Conservation (phyloP, 2,113 vertebrate genomes). For the Gavia stellata region DNA sequence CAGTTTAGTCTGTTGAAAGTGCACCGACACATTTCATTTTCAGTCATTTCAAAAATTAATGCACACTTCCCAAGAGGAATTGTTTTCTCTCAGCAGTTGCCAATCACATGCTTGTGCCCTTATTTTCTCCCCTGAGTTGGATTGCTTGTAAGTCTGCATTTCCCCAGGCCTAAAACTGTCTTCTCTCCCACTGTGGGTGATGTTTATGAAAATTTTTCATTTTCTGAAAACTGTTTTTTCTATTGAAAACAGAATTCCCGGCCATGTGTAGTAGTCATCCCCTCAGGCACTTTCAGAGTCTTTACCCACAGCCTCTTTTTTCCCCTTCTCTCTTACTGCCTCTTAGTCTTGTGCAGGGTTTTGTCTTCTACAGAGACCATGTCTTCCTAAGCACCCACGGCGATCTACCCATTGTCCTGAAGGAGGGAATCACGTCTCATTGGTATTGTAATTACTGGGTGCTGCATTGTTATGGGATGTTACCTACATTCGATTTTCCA, state of each 20-base stretch:
- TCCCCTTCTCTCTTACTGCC: background rate
- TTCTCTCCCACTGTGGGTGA: background rate
- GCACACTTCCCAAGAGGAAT: background rate
- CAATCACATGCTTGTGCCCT: background rate
- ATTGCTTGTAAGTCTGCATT: background rate
- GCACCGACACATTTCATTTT: background rate
- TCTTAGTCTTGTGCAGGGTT: background rate
- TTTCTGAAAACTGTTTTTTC: background rate
- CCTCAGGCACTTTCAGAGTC: background rate
- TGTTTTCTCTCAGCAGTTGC: background rate
- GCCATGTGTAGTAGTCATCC: background rate
- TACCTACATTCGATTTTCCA: background rate
- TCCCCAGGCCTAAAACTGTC: background rate
- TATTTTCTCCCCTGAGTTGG: background rate
- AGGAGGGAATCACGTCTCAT: background rate
- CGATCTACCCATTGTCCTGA: fast-evolving
- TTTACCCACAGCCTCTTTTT: background rate
- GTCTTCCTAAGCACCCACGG: background rate
- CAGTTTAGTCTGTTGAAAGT: background rate
- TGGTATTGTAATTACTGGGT: background rate
- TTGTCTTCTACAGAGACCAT: background rate
- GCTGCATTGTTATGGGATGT: background rate
- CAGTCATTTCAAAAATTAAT: background rate
- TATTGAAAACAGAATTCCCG: background rate
- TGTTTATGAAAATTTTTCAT: background rate